Base-by-base conservation (phyloP, 2,113 vertebrate species). In the Atractosteus spatula region DNA sequence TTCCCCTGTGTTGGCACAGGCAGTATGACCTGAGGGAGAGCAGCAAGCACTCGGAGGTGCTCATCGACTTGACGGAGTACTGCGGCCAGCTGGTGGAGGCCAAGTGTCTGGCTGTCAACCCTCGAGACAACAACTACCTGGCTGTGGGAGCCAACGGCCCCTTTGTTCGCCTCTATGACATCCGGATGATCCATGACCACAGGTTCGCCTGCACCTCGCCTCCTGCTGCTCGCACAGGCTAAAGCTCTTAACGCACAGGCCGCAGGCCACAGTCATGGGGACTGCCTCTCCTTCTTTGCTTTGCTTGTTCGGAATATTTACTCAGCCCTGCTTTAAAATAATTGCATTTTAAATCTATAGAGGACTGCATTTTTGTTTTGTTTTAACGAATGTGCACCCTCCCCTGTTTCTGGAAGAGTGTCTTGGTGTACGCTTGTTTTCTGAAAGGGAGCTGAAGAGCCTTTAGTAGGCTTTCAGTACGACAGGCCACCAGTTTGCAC, bases 181-280 rank as follows among this genome's bases (percentile, higher is more conserved):
- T 99, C 62, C 93, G 97, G 74, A 99, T 99, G 97, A 99, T 99
- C 88, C 95, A 99, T 83, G 98, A 98, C 83, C 94, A 98, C 90
- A 96, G 97, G 97, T 96, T 51, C 78, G 3, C 75, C 10, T 5
- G 47, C 47, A 10, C 10, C 47, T 29, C 1, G 29, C 47, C 5
- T 10, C 47, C 47, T 10, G 10, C 47, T 51, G 47, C 5, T 2
- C 47, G 47, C 47, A 10, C 47, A 29, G 29, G 29, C 29, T 29
- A 29, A 29, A 29, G 29, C 29, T 29, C 29, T 29, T 29, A 29
- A 2, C 29, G 29, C 29, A 29, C 29, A 29, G 47, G 47, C 47
- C 47, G 47, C 47, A 51, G 47, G 47, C 10, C 5, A 1, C 47
- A 51, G 47, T 51, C 47, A 5, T 51, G 47, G 5, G 47, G 1